Evolutionary conservation across 2,797 vertebrate genomes (phyloP).

Genomic region (Petrocephalus schoutedeni): DNA sequence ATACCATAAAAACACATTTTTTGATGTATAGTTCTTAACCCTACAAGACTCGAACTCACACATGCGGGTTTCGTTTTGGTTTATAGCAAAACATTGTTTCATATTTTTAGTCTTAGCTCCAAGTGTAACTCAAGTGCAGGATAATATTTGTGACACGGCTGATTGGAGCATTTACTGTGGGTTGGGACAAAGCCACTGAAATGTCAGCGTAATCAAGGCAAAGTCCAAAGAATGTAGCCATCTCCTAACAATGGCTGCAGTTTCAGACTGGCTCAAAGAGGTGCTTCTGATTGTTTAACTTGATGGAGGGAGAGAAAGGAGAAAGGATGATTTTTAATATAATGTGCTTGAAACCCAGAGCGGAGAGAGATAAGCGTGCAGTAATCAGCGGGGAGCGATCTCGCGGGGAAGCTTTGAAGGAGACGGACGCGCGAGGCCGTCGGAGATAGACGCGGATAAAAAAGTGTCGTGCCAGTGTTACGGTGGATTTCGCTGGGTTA

Average conservation of each 20-base stretch:
- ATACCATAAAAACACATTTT: not conserved
- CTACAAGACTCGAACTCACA: not conserved
- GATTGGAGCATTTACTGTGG: not conserved
- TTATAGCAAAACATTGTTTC: not conserved
- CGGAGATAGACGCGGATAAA: not conserved
- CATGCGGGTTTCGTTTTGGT: not conserved
- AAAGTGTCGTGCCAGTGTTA: not conserved
- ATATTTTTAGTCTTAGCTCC: not conserved
- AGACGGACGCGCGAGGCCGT: not conserved
- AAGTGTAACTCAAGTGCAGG: not conserved
- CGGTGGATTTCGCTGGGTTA: not conserved
- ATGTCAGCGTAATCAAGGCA: not conserved
- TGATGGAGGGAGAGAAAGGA: not conserved
- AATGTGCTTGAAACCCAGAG: not conserved
- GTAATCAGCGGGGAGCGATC: not conserved
- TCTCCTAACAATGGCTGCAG: not conserved
- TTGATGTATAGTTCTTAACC: not conserved
- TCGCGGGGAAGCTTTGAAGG: not conserved
- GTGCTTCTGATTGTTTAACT: not conserved
- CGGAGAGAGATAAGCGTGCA: not conserved
- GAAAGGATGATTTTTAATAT: not conserved
- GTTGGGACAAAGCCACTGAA: not conserved
- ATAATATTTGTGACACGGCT: not conserved
- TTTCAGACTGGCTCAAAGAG: not conserved
- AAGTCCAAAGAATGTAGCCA: not conserved